phyloP scores from a whole-genome alignment of 2,113 vertebrate species.

The Haliaeetus leucogaster region DNA sequence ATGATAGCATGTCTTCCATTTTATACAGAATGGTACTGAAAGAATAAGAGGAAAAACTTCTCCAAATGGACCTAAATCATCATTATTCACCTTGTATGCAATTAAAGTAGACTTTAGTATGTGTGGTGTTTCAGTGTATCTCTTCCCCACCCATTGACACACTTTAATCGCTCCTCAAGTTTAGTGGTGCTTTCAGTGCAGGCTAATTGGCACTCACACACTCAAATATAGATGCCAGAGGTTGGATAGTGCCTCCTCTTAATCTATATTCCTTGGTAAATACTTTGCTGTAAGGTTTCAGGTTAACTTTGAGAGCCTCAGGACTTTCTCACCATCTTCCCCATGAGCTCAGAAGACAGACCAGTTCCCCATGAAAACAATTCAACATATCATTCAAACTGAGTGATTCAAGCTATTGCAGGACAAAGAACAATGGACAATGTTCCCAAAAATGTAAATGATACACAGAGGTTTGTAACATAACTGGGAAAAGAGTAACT shows the following conservation, averaged over 20 bases:
- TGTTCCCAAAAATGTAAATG: neutral
- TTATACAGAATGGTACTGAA: neutral
- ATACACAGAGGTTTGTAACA: rapidly evolving
- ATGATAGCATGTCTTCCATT: neutral
- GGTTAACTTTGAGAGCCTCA: neutral
- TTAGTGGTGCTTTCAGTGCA: neutral
- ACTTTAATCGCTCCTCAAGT: neutral
- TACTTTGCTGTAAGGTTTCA: neutral
- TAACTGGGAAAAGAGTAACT: neutral
- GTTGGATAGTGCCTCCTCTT: neutral
- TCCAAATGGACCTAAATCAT: neutral
- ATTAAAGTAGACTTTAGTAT: neutral
- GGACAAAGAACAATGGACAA: neutral
- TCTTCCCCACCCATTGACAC: neutral
- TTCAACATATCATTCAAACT: neutral
- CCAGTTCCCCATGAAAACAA: neutral
- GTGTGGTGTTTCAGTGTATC: neutral
- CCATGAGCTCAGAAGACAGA: neutral
- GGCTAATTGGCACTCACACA: neutral
- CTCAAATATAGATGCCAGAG: neutral
- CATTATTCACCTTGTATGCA: neutral
- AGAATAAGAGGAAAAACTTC: neutral
- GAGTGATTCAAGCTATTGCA: neutral
- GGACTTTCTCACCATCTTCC: neutral
- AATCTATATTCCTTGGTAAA: neutral